Evolutionary conservation across 2,113 vertebrate species (phyloP).

Genomic region (Centropristis striata): DNA sequence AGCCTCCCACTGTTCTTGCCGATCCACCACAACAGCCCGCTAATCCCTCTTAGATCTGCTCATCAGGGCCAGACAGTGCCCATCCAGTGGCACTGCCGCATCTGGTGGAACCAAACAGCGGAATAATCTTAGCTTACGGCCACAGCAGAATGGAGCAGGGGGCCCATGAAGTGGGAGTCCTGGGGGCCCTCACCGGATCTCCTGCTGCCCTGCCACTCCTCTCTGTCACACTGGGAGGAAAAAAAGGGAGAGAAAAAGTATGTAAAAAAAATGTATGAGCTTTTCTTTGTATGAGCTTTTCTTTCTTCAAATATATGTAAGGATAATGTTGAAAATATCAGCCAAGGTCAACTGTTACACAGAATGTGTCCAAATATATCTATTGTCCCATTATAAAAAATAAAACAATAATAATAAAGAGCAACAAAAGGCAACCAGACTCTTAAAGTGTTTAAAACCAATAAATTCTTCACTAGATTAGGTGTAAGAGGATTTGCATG

Average conservation of each 20-base stretch:
- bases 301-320: not conserved
- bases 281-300: too few relatives aligned
- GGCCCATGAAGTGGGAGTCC: conserved; percentile 35
- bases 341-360: not conserved
- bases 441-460: conserved; percentile 61
- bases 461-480: conserved; percentile 79
- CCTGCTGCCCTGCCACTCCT: conserved; percentile 5
- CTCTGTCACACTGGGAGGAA: conserved; percentile 14
- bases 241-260: conserved; percentile 13
- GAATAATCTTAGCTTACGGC: conserved; percentile 75
- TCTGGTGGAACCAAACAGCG: conserved; percentile 76
- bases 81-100: conserved; percentile 63
- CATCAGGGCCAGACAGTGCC: conserved; percentile 68
- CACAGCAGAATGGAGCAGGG: conserved; percentile 52
- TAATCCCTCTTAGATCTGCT: conserved; percentile 83
- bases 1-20: conserved; percentile 76
- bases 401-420: conserved; percentile 11
- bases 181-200: conserved; percentile 40
- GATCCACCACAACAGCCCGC: conserved; percentile 72
- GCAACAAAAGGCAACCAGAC: conserved; percentile 11
- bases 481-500: conserved; percentile 74
- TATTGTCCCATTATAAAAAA: not conserved
- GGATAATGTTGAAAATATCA: not conserved
- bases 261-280: not conserved
- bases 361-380: not conserved